A percentile compares a stretch with the other conserved stretches of the same genome.
These are phyloP conservation scores for Lucilia cuprina DNA, from an alignment of 1,140 invertebrate genomes.

Conservation along the genomic window DNA sequence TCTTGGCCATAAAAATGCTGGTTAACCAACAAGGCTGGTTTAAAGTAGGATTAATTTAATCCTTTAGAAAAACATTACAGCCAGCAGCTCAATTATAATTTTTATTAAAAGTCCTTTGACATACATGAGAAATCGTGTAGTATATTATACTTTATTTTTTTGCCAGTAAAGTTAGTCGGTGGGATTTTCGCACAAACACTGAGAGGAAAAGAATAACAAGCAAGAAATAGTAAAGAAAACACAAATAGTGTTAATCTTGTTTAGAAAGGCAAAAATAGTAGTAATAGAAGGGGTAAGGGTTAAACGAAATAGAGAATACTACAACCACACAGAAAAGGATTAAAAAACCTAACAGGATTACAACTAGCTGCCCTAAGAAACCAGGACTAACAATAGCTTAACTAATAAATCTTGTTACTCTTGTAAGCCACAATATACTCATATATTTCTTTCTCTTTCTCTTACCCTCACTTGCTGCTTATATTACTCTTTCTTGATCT, in stretches of 20 bases:
- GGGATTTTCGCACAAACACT: slow-evolving; percentile 16
- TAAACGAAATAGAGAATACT: neutral
- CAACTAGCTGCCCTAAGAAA: neutral
- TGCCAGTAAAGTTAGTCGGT: neutral
- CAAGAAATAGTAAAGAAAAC: neutral
- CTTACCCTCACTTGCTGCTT: neutral
- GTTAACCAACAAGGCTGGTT: neutral
- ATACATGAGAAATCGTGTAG: neutral
- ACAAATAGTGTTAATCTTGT: slow-evolving; percentile 15
- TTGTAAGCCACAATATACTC: neutral
- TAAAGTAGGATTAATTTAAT: neutral
- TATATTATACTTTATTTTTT: neutral
- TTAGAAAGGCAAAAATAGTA: neutral
- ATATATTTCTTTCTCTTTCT: neutral
- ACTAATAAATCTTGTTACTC: neutral
- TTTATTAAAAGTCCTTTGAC: too few species aligned
- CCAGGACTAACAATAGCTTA: neutral
- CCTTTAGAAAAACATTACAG: neutral
- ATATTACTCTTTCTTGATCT: too few species aligned
- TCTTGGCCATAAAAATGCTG: neutral
- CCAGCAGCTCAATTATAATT: too few species aligned
- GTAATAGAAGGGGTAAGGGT: neutral
- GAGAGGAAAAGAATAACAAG: neutral
- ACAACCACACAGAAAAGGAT: neutral
- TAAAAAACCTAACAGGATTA: slow-evolving; percentile 20